Evolutionary conservation across 2,888 invertebrate genomes (phyloP), one percentile per base, ranked within the genome.

Genomic region (Patella depressa): DNA sequence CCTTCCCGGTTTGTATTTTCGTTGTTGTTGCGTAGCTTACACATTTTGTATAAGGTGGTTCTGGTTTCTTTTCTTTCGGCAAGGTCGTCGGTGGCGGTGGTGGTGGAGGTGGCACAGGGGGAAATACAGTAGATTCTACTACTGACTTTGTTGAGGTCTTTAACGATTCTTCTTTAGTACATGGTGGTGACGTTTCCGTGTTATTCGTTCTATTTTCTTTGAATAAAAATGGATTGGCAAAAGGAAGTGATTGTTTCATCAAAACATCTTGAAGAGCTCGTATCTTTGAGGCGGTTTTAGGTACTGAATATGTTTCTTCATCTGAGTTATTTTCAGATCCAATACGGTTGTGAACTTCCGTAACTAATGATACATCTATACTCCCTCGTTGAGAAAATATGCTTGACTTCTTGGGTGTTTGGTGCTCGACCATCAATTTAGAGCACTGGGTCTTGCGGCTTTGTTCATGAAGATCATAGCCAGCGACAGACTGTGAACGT

Each of bases 241-340:
- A 83, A 4, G 83, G 83, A n/a, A 82, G 69, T 5, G 81, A 71
- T 69, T 83, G 81, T 72, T 83, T 81, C 15, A 83, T 79, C n/a
- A 83, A 72, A 54, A 83, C 77, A 71, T 77, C 77, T 65, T 83
- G 83, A 57, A 83, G 78, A 12, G 79, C 81, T 70, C 77, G 80
- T 29, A 83, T 83, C 55, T 80, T 83, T 24, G 75, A 73, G 1
- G 78, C 81, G 54, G 78, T 72, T 72, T 79, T 79, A 7, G 34
- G 65, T 0, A 24, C 19, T 65, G 65, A 24, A 65, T 65, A 24
- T 24, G 3, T 65, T 19, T 65, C 65, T 2, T 65, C 65, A 24
- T 65, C 65, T 11, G 65, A 65, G 19, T 65, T 65, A 65, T 24
- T 24, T 24, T 5, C 3, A 5, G 24, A 65, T 45, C 45, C 45